Conservation (phyloP, 2,797 vertebrate species). For the Aldrovandia affinis region DNA sequence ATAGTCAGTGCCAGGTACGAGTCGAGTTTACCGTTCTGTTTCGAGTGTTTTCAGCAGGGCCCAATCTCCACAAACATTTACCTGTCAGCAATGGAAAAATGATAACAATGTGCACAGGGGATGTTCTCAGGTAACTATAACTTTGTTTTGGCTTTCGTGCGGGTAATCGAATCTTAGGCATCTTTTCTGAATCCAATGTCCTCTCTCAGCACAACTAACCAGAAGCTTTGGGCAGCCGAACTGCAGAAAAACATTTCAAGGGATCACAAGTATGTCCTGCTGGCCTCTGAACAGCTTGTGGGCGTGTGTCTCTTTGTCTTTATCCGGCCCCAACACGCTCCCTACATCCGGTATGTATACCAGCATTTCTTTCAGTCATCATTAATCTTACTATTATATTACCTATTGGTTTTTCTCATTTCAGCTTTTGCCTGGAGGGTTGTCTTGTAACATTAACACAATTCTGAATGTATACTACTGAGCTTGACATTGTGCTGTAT, state of each 20-base stretch:
- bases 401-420: background rate
- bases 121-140: background rate
- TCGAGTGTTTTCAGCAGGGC: background rate
- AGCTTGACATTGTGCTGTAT: background rate
- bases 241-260: constrained; percentile 96
- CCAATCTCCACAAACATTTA: background rate
- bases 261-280: constrained; percentile 94
- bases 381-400: background rate
- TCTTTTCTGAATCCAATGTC: background rate
- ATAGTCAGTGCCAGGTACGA: constrained; percentile 96
- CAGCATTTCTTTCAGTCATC: background rate
- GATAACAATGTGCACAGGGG: background rate
- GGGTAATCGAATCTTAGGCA: background rate
- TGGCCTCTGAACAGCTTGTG: constrained; percentile 96
- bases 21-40: constrained; percentile 17
- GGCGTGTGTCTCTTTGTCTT: constrained; percentile 97
- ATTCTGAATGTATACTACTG: background rate
- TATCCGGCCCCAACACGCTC: constrained; percentile 95
- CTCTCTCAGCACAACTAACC: constrained; percentile 89
- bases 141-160: constrained; percentile 1
- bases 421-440: background rate
- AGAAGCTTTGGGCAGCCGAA: constrained; percentile 98
- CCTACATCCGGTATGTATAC: constrained; percentile 83
- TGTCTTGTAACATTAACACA: background rate
- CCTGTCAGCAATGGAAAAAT: background rate